phyloP scores from a whole-genome alignment of 2,113 vertebrate genomes.

The Orientallactaga bullata region DNA sequence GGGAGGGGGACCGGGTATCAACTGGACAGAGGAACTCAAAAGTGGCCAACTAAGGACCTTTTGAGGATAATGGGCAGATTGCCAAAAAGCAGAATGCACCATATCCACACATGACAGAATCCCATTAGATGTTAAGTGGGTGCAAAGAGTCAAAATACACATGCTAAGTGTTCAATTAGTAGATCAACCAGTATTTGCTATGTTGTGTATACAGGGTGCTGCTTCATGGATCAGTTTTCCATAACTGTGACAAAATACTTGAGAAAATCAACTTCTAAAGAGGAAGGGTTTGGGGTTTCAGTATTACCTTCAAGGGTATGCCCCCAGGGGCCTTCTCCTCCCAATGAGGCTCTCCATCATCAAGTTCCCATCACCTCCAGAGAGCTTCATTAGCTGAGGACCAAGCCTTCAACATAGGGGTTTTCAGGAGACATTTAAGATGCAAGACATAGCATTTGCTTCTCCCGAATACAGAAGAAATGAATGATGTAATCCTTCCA shows the following conservation, averaged over 20 bases:
- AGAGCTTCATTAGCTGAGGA: neutral
- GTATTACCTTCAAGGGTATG: neutral
- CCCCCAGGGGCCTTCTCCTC: neutral
- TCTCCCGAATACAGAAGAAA: neutral
- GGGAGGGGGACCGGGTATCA: neutral
- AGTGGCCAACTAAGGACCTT: neutral
- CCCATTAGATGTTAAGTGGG: neutral
- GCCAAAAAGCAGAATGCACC: neutral
- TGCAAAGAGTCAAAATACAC: neutral
- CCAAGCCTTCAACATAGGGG: neutral
- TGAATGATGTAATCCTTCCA: fast-evolving
- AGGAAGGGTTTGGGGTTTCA: neutral
- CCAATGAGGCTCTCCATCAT: neutral
- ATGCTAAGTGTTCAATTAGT: neutral
- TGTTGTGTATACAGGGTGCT: fast-evolving
- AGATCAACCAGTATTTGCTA: neutral
- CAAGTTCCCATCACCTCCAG: neutral
- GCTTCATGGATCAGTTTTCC: neutral
- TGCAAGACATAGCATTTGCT: neutral
- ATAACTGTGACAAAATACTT: neutral
- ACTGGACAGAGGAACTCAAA: neutral
- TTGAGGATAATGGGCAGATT: neutral
- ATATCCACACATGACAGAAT: neutral
- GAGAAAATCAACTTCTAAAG: neutral
- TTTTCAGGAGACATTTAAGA: neutral